Evolutionary conservation across 2,113 vertebrate genomes (phyloP).

Genomic region (Dipodomys stephensi): DNA sequence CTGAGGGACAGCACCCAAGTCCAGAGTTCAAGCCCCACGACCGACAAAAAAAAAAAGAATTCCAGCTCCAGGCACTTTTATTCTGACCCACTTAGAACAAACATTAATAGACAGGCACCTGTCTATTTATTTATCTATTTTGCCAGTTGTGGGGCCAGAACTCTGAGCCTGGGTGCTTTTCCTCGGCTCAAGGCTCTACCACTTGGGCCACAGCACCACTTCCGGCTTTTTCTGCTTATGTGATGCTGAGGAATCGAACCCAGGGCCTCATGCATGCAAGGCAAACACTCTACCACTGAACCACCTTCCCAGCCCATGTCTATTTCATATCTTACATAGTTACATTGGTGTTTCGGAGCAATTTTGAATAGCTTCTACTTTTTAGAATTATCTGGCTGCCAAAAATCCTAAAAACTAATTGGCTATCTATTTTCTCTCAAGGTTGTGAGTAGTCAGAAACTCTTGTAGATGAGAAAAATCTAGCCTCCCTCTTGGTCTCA

Average conservation of each 20-base stretch:
- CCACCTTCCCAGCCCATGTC: too few relatives aligned
- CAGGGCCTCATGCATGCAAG: too few relatives aligned
- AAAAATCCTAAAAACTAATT: background rate
- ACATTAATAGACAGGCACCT: background rate
- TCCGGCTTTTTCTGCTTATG: too few relatives aligned
- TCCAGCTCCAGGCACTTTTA: background rate
- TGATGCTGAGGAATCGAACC: too few relatives aligned
- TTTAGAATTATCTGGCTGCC: background rate
- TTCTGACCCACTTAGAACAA: background rate
- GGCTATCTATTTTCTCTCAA: slow-evolving; percentile 9
- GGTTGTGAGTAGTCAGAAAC: background rate
- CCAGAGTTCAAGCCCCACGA: too few relatives aligned
- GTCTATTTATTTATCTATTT: too few relatives aligned
- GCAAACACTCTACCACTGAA: too few relatives aligned
- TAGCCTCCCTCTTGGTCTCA: background rate
- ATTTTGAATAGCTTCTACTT: background rate
- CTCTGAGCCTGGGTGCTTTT: too few relatives aligned
- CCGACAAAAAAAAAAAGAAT: background rate
- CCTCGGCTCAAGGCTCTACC: too few relatives aligned
- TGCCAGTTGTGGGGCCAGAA: too few relatives aligned
- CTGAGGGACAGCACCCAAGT: too few relatives aligned
- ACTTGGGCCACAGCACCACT: too few relatives aligned
- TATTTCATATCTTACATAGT: background rate
- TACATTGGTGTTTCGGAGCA: background rate
- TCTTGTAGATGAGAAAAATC: background rate